Evolutionary conservation across 1,140 invertebrate species (phyloP), one percentile per base, ranked within the genome.

Genomic region (Cherax quadricarinatus): DNA sequence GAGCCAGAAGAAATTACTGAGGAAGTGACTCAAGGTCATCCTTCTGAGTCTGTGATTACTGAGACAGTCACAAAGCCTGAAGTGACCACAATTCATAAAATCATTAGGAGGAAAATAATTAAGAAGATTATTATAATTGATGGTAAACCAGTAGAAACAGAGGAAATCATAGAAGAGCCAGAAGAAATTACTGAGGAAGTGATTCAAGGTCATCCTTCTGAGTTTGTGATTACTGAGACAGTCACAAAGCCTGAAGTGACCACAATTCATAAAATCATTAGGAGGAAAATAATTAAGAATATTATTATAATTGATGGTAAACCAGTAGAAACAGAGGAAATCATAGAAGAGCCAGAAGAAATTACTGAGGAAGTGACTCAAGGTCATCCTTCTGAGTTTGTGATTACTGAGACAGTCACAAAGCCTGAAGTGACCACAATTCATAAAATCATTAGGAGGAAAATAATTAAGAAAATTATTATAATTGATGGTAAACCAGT

Each of bases 281-380:
- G 83, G 48, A 85, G 83, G 53, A 83, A 53, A 62, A 53, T 85
- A 48, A 85, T 85, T 49, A 85, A 70, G 62, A 85, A 85, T 62
- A 70, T 85, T 5, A 70, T 70, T 48, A 85, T 85, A 12, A 16
- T 85, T 70, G 83, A 85, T 85, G 83, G 83, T 66, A 85, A 85
- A 66, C 83, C 83, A 85, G 62, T 85, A 57, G 83, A 85, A 62
- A 85, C 83, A 48, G 83, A 85, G 83, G 83, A 85, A 70, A 62
- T 85, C 4, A 21, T 85, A 70, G 83, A 85, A 18, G 83, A 85
- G 10, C 83, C 83, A 48, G 83, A 85, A 85, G 62, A 85, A 1
- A 30, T 85, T 41, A 85, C 83, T 85, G 60, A 85, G 21, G 83
- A 84, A 62, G 62, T 84, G 82, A 24, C 79, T 60, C 24, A 21